phyloP scores from a whole-genome alignment of 2,888 invertebrate genomes.

The Pollenia griseotomentosa region DNA sequence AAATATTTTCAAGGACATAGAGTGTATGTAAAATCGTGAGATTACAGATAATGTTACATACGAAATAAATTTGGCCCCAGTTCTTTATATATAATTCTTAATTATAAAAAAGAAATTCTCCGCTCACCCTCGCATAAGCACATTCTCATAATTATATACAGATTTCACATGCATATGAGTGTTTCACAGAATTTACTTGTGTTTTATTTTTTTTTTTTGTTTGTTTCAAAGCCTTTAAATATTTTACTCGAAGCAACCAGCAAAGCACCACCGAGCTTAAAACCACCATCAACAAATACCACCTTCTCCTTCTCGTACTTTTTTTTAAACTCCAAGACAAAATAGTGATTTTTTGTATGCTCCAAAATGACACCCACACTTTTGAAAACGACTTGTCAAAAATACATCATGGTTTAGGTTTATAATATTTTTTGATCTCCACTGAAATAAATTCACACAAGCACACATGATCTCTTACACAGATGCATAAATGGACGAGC shows the following conservation, averaged over 20 bases:
- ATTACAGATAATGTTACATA: no score
- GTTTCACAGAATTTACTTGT: constrained; percentile 39
- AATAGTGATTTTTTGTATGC: constrained; percentile 39
- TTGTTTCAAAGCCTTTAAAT: constrained; percentile 2
- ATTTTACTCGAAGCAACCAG: constrained; percentile 15
- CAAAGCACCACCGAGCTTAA: neutral
- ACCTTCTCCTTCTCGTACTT: neutral
- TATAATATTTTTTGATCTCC: constrained; percentile 59
- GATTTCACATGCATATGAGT: constrained; percentile 32
- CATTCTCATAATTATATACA: neutral
- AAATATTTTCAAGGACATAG: no score
- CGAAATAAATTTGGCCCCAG: no score
- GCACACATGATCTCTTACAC: constrained; percentile 2
- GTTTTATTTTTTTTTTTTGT: no score
- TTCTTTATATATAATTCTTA: no score
- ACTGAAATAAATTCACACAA: constrained; percentile 26
- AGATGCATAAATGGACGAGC: neutral
- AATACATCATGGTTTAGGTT: constrained; percentile 70
- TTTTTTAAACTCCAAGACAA: neutral
- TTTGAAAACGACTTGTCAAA: constrained; percentile 71
- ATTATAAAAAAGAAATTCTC: neutral
- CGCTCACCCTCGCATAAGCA: neutral
- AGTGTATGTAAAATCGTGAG: no score
- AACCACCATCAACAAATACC: constrained; percentile 4
- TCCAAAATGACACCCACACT: constrained; percentile 73